Conservation (phyloP, 2,797 vertebrate genomes). For the Spatula clypeata region DNA sequence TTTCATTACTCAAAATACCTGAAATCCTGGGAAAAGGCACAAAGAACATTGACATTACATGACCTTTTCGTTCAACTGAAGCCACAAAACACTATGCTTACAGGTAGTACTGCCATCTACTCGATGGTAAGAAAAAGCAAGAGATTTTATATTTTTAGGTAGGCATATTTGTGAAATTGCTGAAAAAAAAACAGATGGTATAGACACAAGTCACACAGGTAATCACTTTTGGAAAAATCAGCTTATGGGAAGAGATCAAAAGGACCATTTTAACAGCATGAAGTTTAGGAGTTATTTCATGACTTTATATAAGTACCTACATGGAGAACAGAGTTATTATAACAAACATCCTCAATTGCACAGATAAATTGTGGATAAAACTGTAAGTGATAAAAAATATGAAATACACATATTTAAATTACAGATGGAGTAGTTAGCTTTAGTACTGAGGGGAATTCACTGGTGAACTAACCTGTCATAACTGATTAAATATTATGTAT, state of each 20-base stretch:
- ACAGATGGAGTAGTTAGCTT: neutral
- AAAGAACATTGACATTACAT: neutral
- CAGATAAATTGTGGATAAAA: neutral
- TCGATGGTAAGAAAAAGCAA: neutral
- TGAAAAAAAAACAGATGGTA: neutral
- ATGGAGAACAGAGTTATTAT: neutral
- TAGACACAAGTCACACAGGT: neutral
- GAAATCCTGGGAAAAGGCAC: neutral
- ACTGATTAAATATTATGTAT: rapidly evolving
- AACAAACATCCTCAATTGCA: neutral
- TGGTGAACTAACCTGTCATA: neutral
- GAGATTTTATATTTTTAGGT: neutral
- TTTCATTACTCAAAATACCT: neutral
- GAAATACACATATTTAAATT: neutral
- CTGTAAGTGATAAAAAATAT: neutral
- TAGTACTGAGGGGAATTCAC: neutral
- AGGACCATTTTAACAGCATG: neutral
- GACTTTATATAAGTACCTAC: neutral
- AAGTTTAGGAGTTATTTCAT: neutral
- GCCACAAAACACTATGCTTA: neutral
- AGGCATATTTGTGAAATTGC: neutral
- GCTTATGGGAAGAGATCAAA: neutral
- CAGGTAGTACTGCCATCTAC: neutral
- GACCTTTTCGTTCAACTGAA: neutral
- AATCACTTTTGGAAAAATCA: neutral